These are phyloP conservation scores for Phaethornis superciliosus DNA, from an alignment of 2,113 vertebrate species.

Conservation along the genomic window DNA sequence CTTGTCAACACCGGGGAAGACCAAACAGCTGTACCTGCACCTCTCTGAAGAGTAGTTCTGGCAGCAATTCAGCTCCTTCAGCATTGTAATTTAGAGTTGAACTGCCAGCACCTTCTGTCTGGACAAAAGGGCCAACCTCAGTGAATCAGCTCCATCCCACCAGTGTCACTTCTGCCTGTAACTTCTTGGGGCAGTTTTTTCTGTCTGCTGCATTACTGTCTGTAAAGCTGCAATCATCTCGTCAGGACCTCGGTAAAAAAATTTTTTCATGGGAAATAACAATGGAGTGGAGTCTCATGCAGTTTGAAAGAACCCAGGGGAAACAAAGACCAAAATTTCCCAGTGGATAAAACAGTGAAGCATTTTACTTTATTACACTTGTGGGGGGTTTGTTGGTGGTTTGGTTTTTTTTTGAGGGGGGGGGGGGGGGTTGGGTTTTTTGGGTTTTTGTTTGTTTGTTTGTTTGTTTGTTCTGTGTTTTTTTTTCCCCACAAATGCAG, in stretches of 20 bases:
- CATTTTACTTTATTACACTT: neutral
- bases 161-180: neutral
- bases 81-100: neutral
- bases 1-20: accelerated
- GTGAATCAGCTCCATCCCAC: neutral
- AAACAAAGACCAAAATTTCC: neutral
- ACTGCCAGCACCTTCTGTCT: too few species aligned
- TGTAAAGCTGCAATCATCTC: neutral
- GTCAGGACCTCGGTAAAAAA: neutral
- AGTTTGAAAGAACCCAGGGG: neutral
- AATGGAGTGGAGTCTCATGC: neutral
- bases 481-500: neutral
- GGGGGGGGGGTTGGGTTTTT: too few species aligned
- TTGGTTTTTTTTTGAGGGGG: neutral
- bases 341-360: neutral
- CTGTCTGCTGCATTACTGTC: neutral
- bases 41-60: neutral
- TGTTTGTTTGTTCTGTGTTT: too few species aligned
- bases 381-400: too few species aligned
- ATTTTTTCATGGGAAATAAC: neutral
- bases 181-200: neutral
- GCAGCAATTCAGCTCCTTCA: neutral
- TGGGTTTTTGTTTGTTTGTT: too few species aligned
- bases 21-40: neutral
- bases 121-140: too few species aligned